Conservation (phyloP, 2,888 invertebrate genomes). For the Lasius fuliginosus region DNA sequence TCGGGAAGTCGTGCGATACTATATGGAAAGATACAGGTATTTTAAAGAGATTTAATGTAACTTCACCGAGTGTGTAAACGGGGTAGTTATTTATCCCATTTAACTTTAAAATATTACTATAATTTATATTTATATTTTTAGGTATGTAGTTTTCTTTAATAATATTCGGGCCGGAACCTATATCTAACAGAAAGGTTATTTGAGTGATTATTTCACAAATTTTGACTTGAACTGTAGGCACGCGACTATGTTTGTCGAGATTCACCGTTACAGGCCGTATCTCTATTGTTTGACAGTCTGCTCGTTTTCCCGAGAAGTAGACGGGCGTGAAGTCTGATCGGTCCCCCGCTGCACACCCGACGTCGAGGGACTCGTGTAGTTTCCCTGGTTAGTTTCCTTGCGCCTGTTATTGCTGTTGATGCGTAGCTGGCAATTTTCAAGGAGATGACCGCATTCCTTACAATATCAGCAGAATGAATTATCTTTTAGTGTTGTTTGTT, state of each 20-base stretch:
- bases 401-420: too few species aligned
- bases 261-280: neutral
- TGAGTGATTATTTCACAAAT: neutral
- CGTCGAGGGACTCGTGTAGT: neutral
- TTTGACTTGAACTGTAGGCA: neutral
- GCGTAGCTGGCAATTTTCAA: too few species aligned
- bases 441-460: too few species aligned
- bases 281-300: neutral
- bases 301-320: neutral
- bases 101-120: too few species aligned
- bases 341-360: neutral
- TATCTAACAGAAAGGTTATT: neutral
- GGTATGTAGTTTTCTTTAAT: neutral
- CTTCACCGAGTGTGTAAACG: too few species aligned
- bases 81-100: too few species aligned
- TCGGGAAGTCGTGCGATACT: too few species aligned
- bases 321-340: neutral
- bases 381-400: neutral
- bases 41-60: too few species aligned
- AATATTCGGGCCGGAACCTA: neutral
- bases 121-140: too few species aligned
- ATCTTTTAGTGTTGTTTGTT: too few species aligned
- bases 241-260: neutral
- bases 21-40: too few species aligned
- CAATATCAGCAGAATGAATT: too few species aligned